Conservation (phyloP, 30 jellyfish, hydroid and myxozoan species). For the Hydractinia echinata region DNA sequence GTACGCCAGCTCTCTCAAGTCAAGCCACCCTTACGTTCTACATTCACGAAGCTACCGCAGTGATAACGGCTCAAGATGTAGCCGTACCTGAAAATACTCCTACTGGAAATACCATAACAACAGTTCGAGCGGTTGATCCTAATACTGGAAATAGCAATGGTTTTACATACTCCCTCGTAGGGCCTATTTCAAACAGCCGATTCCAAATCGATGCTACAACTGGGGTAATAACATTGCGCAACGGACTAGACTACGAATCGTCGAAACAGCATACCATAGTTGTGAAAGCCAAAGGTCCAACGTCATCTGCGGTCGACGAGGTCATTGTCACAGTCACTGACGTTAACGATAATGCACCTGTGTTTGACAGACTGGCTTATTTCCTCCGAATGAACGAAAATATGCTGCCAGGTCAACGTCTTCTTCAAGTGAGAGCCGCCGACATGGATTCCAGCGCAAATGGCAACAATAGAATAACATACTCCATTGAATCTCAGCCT, state of each 20-base stretch:
- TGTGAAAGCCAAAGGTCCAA: slow-evolving; percentile 60
- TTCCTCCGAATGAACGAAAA: slow-evolving; percentile 25
- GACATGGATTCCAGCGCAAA: slow-evolving; percentile 46
- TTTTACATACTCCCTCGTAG: slow-evolving; percentile 41
- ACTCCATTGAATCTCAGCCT: background rate
- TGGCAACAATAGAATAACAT: slow-evolving; percentile 25
- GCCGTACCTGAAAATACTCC: slow-evolving; percentile 56
- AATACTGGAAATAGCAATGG: slow-evolving; percentile 19
- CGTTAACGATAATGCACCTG: slow-evolving; percentile 69
- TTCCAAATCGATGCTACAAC: slow-evolving; percentile 47
- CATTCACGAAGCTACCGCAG: slow-evolving; percentile 19
- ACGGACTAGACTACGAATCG: slow-evolving; percentile 57
- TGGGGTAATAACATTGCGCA: slow-evolving; percentile 42
- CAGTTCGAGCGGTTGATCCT: slow-evolving; percentile 48
- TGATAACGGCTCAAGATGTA: background rate
- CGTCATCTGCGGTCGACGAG: slow-evolving; percentile 58
- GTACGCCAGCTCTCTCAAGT: slow-evolving; percentile 48
- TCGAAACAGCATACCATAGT: slow-evolving; percentile 38
- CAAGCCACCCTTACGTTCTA: background rate
- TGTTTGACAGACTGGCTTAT: slow-evolving; percentile 33
- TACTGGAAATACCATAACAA: slow-evolving; percentile 24
- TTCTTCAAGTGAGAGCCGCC: slow-evolving; percentile 40
- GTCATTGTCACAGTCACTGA: slow-evolving; percentile 41
- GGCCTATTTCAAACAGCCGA: slow-evolving; percentile 10
- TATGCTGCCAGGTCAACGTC: slow-evolving; percentile 21